Conservation (phyloP, 2,888 invertebrate species). For the Drosophila lacicola region DNA sequence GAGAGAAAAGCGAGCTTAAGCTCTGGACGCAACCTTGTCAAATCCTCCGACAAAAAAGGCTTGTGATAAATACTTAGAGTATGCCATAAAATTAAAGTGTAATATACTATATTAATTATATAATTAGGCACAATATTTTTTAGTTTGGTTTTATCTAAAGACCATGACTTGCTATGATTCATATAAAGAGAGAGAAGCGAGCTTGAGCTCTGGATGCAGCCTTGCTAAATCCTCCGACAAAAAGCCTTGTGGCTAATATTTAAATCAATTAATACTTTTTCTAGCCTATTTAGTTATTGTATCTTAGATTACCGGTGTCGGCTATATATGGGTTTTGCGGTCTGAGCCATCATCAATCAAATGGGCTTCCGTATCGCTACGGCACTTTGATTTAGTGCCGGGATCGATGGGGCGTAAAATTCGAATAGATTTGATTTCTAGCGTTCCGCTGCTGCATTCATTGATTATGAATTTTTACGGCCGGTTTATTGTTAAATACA, state of each 20-base stretch:
- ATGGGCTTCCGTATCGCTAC: conserved; percentile 32
- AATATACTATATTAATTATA: no score
- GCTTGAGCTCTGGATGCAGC: background rate
- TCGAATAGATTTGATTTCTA: conserved; percentile 56
- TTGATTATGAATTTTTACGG: conserved; percentile 62
- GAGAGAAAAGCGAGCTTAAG: no score
- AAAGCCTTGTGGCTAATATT: background rate
- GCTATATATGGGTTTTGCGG: conserved; percentile 4
- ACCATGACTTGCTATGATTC: no score
- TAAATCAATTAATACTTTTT: background rate
- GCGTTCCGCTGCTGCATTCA: conserved; percentile 41
- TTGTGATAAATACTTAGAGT: no score
- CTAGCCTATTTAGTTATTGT: background rate
- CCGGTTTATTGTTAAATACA: conserved; percentile 60
- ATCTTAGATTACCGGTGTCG: conserved; percentile 9
- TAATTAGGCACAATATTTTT: no score
- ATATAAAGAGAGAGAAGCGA: no score
- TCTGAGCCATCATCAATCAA: conserved; percentile 41
- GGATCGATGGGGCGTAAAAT: conserved; percentile 34
- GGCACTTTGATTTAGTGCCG: conserved; percentile 51
- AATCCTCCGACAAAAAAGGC: no score
- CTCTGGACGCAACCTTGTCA: no score
- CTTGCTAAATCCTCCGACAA: background rate
- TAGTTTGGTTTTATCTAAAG: no score
- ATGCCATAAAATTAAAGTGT: no score